Evolutionary conservation across 92 coral and sea anemone genomes (phyloP), one percentile per base, ranked within the genome.

Genomic region (Epizoanthus ramosus): DNA sequence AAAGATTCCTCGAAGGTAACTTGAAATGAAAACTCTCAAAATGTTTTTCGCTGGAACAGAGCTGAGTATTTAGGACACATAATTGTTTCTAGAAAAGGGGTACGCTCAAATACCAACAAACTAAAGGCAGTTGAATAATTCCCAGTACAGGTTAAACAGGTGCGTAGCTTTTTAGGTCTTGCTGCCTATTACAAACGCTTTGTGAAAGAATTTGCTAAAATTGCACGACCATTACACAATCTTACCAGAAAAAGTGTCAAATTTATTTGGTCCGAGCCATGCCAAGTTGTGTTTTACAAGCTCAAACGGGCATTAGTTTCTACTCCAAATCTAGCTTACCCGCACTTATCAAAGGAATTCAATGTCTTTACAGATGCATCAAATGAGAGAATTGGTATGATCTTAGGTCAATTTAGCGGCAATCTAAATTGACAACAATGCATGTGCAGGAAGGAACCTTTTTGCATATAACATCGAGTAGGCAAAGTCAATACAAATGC

Each of bases 21-120:
- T 61, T 75, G 50, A 84, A 88, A 47, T 70, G 68, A 3, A 83
- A 87, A 16, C 83, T 75, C 17, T 60, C 84, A 4, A 84, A 88
- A 25, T 84, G 88, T 70, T 73, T 57, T 84, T 88, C 22, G 85
- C 64, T 22, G 58, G 37, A 25, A 74, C 65, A 5, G 80, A 74
- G 37, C 65, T 7, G 66, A 74, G 28, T 28, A 23, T 17, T 25
- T 64, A 10, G 65, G 64, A 19, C 66, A 71, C 47, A 21, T n/a
- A n/a, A n/a, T 81, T 12, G 74, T 81, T 4, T 68, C 85, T 31
- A 60, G 50, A 4, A 57, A 81, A 0, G 85, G 85, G 33, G 74
- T 81, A 54, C 75, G 67, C 10, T 77, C 85, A 50, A 81, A 81
- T 22, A 16, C 22, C 28, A 67, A 81, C 14, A 81, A 81, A 35